Evolutionary conservation across 2,113 vertebrate genomes (phyloP).

Genomic region (Ictalurus punctatus): DNA sequence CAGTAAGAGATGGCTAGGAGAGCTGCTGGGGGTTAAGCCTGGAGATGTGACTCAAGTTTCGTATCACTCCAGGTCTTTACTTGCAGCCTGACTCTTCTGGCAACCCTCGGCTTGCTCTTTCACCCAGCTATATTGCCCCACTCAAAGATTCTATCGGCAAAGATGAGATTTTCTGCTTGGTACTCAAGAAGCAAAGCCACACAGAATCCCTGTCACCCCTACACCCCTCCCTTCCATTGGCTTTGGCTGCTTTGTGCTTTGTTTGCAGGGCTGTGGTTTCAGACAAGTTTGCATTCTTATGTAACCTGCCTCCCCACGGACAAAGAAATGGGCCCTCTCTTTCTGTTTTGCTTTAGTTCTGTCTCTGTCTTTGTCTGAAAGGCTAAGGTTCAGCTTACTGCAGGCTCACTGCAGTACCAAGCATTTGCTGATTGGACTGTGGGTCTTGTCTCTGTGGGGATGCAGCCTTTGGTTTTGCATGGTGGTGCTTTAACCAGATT

Average conservation of each 20-base stretch:
- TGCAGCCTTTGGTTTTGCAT: conserved; percentile 69
- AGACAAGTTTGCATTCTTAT: conserved; percentile 56
- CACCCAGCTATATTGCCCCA: conserved; percentile 41
- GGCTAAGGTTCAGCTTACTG: conserved; percentile 44
- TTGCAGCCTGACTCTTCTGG: conserved; percentile 27
- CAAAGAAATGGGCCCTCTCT: conserved; percentile 43
- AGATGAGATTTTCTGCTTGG: conserved; percentile 49
- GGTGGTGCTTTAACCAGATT: conserved; percentile 64
- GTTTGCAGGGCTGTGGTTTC: conserved; percentile 60
- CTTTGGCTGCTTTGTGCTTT: conserved; percentile 62
- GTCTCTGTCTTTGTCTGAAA: not conserved
- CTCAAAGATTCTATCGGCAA: conserved; percentile 39
- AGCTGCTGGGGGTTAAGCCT: conserved; percentile 38
- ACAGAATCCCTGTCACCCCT: conserved; percentile 21
- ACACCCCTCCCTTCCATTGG: conserved; percentile 17
- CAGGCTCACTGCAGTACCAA: conserved; percentile 38
- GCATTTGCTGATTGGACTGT: conserved; percentile 54
- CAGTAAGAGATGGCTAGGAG: conserved; percentile 26
- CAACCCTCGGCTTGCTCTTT: conserved; percentile 17
- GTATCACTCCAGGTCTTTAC: conserved; percentile 31
- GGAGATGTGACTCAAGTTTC: conserved; percentile 38
- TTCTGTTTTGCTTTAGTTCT: not conserved
- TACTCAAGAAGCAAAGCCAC: conserved; percentile 41
- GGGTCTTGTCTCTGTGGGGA: conserved; percentile 63
- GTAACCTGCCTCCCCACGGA: conserved; percentile 67